A percentile compares a stretch with the other conserved stretches of the same genome.
These are phyloP conservation scores for Cinara cedri DNA, from an alignment of 2,888 invertebrate species.

Conservation along the genomic window DNA sequence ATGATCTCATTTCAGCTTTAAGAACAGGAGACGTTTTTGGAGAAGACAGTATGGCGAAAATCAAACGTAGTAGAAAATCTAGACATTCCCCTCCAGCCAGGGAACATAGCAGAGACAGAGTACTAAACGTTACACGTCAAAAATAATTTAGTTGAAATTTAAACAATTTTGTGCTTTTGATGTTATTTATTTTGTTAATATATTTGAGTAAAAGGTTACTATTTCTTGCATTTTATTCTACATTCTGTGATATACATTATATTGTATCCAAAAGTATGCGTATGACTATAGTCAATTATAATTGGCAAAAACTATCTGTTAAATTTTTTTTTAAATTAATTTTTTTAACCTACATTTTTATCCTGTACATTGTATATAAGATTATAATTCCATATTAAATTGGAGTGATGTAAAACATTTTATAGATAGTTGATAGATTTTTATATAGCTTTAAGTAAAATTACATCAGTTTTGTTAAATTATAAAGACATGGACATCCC, in stretches of 20 bases:
- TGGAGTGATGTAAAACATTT: slow-evolving; percentile 23
- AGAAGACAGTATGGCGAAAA: slow-evolving; percentile 88
- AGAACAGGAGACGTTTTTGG: slow-evolving; percentile 95
- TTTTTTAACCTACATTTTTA: slow-evolving; percentile 30
- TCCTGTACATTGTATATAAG: slow-evolving; percentile 33
- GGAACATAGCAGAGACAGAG: slow-evolving; percentile 72
- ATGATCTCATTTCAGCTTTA: slow-evolving; percentile 92
- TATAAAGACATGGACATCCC: slow-evolving; percentile 2
- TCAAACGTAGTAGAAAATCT: slow-evolving; percentile 77
- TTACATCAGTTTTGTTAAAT: slow-evolving; percentile 24
- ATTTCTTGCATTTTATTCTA: slow-evolving; percentile 34
- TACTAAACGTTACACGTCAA: slow-evolving; percentile 59
- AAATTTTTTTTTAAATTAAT: not conserved
- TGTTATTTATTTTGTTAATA: slow-evolving; percentile 18
- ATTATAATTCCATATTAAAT: slow-evolving; percentile 33
- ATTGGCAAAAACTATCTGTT: slow-evolving; percentile 13
- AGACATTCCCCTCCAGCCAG: slow-evolving; percentile 72
- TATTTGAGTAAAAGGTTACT: slow-evolving; percentile 15
- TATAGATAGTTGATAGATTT: slow-evolving; percentile 24
- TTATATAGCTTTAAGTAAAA: slow-evolving; percentile 16
- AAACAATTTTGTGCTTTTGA: not conserved
- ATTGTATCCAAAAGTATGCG: slow-evolving; percentile 31
- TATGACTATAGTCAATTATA: slow-evolving; percentile 38
- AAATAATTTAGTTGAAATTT: slow-evolving; percentile 45
- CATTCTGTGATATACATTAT: slow-evolving; percentile 54